phyloP scores from a whole-genome alignment of 2,113 vertebrate genomes.

The Carassius gibelio region DNA sequence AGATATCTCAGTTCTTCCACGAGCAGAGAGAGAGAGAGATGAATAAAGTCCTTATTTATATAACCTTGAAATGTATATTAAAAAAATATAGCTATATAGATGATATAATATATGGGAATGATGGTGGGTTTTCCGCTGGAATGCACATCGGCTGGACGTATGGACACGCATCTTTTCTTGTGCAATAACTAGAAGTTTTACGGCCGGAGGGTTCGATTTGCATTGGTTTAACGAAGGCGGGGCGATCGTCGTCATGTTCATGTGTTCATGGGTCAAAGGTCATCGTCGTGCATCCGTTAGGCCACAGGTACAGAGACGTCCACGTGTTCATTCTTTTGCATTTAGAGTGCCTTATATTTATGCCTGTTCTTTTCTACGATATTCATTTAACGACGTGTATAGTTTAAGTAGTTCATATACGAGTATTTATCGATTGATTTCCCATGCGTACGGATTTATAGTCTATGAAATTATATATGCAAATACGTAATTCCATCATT shows the following conservation, averaged over 20 bases:
- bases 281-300: conserved; percentile 61
- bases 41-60: conserved; percentile 59
- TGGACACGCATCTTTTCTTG: conserved; percentile 87
- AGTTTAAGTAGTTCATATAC: conserved; percentile 80
- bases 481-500: conserved; percentile 74
- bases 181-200: conserved; percentile 93
- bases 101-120: conserved; percentile 50
- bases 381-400: conserved; percentile 82
- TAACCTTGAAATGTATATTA: conserved; percentile 38
- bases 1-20: conserved; percentile 85
- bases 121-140: conserved; percentile 78
- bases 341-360: conserved; percentile 99
- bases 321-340: conserved; percentile 84
- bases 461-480: conserved; percentile 80
- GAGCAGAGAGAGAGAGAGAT: conserved; percentile 49
- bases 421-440: conserved; percentile 74
- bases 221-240: neutral
- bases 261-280: conserved; percentile 20
- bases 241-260: neutral
- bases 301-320: conserved; percentile 84
- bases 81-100: conserved; percentile 58
- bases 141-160: conserved; percentile 94
- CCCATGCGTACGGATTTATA: conserved; percentile 68
- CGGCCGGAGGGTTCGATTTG: conserved; percentile 62
- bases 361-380: conserved; percentile 91